phyloP scores from a whole-genome alignment of 2,888 invertebrate species.

The Nemotelus pantherinus region DNA sequence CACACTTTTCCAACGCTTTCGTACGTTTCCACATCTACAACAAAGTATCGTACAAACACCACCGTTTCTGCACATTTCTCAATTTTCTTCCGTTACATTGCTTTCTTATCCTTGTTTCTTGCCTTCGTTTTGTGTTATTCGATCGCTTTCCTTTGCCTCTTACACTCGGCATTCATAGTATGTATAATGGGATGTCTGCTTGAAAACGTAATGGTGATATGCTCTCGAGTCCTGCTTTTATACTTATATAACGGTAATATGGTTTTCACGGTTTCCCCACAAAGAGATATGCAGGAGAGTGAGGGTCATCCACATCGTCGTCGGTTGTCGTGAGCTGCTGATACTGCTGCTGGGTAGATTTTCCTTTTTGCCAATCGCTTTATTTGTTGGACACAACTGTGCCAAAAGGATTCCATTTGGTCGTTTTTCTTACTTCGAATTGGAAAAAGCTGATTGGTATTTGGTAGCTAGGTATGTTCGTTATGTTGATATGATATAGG shows the following conservation, averaged over 20 bases:
- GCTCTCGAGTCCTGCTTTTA: conserved; percentile 13
- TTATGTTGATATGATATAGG: no score
- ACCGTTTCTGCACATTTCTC: no score
- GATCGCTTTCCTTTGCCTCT: neutral
- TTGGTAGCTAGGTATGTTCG: neutral
- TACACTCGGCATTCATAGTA: neutral
- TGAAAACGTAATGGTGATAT: conserved; percentile 38
- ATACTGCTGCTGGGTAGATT: conserved; percentile 20
- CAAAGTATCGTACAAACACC: no score
- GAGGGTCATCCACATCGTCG: no score
- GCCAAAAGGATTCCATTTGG: conserved; percentile 9
- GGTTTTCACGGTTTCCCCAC: conserved; percentile 38
- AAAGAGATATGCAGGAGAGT: neutral
- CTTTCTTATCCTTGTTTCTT: conserved; percentile 6
- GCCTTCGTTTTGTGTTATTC: neutral
- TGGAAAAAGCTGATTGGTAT: conserved; percentile 47
- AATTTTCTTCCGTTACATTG: neutral
- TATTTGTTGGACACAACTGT: conserved; percentile 50
- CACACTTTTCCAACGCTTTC: no score
- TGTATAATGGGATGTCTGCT: conserved; percentile 16
- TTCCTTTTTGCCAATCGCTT: conserved; percentile 50
- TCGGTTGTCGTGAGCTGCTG: no score
- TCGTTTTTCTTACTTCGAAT: conserved; percentile 20
- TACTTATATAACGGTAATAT: conserved; percentile 38
- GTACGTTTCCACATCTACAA: no score